These are phyloP conservation scores for Pyrochroa serraticornis DNA, from an alignment of 2,888 invertebrate species.

Conservation along the genomic window DNA sequence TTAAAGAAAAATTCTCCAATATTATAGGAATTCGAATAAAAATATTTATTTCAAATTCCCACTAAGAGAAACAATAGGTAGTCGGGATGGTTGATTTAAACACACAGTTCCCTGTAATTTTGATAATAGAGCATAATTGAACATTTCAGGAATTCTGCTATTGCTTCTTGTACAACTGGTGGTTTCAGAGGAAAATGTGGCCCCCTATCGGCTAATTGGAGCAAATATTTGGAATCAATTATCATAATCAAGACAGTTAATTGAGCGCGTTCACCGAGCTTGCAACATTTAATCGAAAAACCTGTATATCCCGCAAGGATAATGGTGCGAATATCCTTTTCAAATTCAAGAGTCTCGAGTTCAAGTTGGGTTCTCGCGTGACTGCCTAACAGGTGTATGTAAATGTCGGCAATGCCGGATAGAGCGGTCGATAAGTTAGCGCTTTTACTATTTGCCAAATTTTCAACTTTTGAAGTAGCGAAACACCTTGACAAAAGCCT, in stretches of 20 bases:
- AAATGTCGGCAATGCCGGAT: slow-evolving; percentile 26
- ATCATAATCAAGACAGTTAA: background rate
- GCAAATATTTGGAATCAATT: too few species aligned
- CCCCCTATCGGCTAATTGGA: too few species aligned
- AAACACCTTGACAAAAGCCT: slow-evolving; percentile 1
- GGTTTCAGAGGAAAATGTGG: too few species aligned
- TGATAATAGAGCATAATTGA: slow-evolving; percentile 14
- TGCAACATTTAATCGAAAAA: background rate
- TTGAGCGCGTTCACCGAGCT: background rate
- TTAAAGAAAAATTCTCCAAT: too few species aligned
- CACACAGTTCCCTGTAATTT: too few species aligned
- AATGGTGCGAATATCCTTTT: slow-evolving; percentile 26
- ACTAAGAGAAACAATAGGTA: background rate
- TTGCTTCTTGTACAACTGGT: slow-evolving; percentile 9
- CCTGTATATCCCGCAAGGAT: slow-evolving; percentile 12
- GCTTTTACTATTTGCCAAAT: slow-evolving; percentile 23
- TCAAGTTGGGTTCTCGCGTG: slow-evolving; percentile 27
- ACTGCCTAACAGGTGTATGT: slow-evolving; percentile 30
- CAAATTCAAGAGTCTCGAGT: slow-evolving; percentile 27
- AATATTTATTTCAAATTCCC: background rate
- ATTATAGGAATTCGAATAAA: too few species aligned
- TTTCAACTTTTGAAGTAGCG: slow-evolving; percentile 18
- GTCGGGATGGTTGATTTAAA: too few species aligned
- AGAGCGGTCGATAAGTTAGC: slow-evolving; percentile 25
- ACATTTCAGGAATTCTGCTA: slow-evolving; percentile 14